These are phyloP conservation scores for Dasypogon diadema DNA, from an alignment of 2,888 invertebrate species.

Conservation along the genomic window DNA sequence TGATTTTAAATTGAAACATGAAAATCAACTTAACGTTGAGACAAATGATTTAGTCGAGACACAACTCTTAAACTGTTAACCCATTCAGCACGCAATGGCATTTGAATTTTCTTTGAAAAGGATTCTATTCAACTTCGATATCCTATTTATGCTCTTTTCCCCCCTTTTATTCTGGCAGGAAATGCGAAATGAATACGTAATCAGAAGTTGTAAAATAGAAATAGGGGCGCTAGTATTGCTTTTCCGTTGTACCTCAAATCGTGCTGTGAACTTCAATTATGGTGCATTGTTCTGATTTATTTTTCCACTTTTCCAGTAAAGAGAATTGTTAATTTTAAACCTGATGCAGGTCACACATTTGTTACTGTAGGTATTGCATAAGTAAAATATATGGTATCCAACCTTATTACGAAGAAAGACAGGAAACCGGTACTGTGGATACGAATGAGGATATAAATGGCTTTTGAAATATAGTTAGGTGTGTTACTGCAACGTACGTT, in stretches of 20 bases:
- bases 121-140: conserved; percentile 36
- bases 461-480: too few species aligned
- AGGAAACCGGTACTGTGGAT: too few species aligned
- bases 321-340: conserved; percentile 30
- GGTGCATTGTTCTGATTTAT: conserved; percentile 41
- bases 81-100: conserved; percentile 29
- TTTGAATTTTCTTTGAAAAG: conserved; percentile 11
- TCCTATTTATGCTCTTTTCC: conserved; percentile 24
- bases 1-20: conserved; percentile 39
- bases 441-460: too few species aligned
- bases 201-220: conserved; percentile 37
- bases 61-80: background rate
- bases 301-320: background rate
- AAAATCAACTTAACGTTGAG: conserved; percentile 10
- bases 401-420: too few species aligned
- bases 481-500: too few species aligned
- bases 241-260: background rate
- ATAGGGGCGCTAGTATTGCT: conserved; percentile 4
- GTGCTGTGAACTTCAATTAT: conserved; percentile 37
- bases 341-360: conserved; percentile 35
- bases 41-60: conserved; percentile 39
- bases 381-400: background rate
- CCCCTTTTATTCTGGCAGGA: conserved; percentile 2
- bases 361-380: conserved; percentile 13
- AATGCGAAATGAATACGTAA: conserved; percentile 46